Conservation (phyloP, 2,888 invertebrate species). For the Melanchra persicariae region DNA sequence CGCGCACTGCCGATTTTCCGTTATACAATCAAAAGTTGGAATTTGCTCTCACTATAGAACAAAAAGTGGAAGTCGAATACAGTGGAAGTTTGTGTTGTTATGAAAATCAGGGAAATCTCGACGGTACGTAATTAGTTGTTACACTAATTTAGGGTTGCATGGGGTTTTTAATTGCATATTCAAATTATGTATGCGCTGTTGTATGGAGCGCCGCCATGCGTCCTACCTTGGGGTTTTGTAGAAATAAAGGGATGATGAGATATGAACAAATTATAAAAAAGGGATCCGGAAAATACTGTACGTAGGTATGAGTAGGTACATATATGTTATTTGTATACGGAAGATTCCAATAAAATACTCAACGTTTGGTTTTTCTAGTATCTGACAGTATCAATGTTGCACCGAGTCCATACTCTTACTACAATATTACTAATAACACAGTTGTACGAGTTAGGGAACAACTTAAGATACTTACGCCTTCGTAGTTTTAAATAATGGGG, state of each 20-base stretch:
- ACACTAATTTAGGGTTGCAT: constrained; percentile 39
- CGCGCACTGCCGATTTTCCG: constrained; percentile 50
- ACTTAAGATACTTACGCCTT: no score
- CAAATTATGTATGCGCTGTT: constrained; percentile 30
- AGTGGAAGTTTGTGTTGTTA: constrained; percentile 42
- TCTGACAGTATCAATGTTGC: not conserved
- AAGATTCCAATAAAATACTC: no score
- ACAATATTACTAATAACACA: not conserved
- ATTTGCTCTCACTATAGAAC: constrained; percentile 54
- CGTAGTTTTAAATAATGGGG: no score
- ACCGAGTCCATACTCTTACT: no score
- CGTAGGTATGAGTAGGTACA: not conserved
- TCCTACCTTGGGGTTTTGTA: not conserved
- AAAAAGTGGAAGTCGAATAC: constrained; percentile 52
- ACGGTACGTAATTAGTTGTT: constrained; percentile 52
- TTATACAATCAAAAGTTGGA: constrained; percentile 61
- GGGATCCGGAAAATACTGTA: not conserved
- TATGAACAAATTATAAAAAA: constrained; percentile 27
- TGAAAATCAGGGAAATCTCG: constrained; percentile 50
- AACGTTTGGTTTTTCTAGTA: no score
- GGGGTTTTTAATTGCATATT: constrained; percentile 53
- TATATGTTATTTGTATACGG: no score
- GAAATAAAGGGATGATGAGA: constrained; percentile 15
- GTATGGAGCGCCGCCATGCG: constrained; percentile 3
- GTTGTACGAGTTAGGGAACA: no score